phyloP scores from a whole-genome alignment of 2,888 invertebrate species.

The Prenolepis imparis region DNA sequence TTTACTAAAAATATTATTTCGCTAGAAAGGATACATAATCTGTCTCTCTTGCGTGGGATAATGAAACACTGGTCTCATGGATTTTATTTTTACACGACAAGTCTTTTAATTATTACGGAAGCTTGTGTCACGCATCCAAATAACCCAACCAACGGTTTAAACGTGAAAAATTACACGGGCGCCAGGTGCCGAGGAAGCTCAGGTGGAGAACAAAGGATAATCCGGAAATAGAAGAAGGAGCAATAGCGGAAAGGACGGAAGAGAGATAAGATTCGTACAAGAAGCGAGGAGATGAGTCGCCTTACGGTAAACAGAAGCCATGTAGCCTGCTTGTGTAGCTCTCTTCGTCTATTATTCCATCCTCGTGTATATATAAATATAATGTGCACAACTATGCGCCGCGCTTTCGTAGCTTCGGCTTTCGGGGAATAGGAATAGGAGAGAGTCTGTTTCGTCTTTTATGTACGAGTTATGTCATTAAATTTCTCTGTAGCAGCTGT shows the following conservation, averaged over 20 bases:
- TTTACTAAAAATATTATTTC: neutral
- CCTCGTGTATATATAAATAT: conserved; percentile 50
- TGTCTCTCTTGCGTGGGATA: neutral
- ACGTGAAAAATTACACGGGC: conserved; percentile 33
- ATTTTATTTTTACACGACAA: neutral
- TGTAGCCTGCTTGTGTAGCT: conserved; percentile 42
- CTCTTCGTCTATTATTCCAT: conserved; percentile 69
- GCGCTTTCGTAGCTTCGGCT: conserved; percentile 43
- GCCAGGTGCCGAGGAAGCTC: conserved; percentile 18
- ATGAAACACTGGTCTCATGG: neutral
- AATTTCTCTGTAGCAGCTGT: conserved; percentile 49
- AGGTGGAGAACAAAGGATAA: conserved; percentile 56
- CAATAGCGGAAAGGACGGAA: conserved; percentile 36
- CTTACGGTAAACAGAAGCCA: conserved; percentile 70
- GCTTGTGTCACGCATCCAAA: neutral
- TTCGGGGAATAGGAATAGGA: conserved; percentile 25
- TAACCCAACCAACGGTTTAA: neutral
- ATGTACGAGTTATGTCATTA: conserved; percentile 58
- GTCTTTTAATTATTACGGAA: conserved; percentile 16
- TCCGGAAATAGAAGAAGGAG: conserved; percentile 64
- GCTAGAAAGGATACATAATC: neutral
- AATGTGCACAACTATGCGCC: conserved; percentile 17
- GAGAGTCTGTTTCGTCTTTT: conserved; percentile 5
- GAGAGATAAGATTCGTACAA: conserved; percentile 60
- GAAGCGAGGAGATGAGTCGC: conserved; percentile 55